A percentile compares a stretch with the other conserved stretches of the same genome.
Evolutionary conservation across 2,888 invertebrate species (phyloP).

Genomic region (Idaea biselata): DNA sequence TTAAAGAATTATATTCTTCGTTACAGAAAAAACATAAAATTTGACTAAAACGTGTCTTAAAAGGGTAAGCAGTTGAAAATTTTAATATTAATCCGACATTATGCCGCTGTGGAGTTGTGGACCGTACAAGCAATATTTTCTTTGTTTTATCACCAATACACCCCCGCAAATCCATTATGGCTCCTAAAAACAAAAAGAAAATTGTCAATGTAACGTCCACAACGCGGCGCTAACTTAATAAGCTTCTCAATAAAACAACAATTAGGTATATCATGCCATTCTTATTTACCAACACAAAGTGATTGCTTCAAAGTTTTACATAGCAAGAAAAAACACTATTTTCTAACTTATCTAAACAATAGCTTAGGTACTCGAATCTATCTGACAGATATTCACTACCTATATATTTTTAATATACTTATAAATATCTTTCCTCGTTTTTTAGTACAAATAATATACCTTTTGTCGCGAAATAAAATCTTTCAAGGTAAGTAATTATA

Average conservation of each 20-base stretch:
- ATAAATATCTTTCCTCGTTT: too few relatives aligned
- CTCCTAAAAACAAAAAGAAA: conserved; percentile 76
- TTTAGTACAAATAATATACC: too few relatives aligned
- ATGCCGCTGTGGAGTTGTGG: conserved; percentile 64
- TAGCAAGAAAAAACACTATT: background rate
- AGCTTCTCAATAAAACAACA: conserved; percentile 19
- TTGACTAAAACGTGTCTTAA: conserved; percentile 69
- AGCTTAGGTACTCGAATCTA: too few relatives aligned
- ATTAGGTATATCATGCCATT: conserved; percentile 29
- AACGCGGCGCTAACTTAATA: conserved; percentile 20
- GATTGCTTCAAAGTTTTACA: background rate
- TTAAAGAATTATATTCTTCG: conserved; percentile 55
- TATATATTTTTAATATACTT: too few relatives aligned
- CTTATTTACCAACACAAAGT: conserved; percentile 4
- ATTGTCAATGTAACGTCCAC: conserved; percentile 62
- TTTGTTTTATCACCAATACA: conserved; percentile 64
- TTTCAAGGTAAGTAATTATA: too few relatives aligned
- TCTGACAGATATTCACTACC: too few relatives aligned
- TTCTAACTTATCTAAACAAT: background rate
- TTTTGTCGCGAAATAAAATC: too few relatives aligned
- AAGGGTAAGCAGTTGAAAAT: conserved; percentile 68
- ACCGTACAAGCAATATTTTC: conserved; percentile 72
- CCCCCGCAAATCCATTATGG: conserved; percentile 68
- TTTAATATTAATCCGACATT: conserved; percentile 70
- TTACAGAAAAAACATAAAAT: conserved; percentile 70